These are phyloP conservation scores for Rhamphomyia laevipes DNA, from an alignment of 2,888 invertebrate species.

Conservation along the genomic window DNA sequence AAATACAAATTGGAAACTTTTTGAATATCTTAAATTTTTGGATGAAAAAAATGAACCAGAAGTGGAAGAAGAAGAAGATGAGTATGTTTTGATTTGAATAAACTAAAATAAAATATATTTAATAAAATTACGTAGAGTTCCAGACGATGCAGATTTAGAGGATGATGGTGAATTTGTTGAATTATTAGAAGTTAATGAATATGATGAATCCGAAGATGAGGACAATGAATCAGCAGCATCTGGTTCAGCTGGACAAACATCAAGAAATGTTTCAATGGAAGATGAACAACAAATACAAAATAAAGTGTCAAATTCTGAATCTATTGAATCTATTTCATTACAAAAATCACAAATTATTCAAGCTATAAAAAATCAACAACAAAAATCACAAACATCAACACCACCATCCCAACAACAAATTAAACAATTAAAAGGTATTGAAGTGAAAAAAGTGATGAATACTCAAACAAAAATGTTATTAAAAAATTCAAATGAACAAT, in stretches of 20 bases:
- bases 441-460: background rate
- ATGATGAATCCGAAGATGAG: constrained; percentile 19
- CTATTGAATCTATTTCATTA: constrained; percentile 12
- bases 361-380: background rate
- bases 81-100: background rate
- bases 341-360: constrained; percentile 9
- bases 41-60: constrained; percentile 18
- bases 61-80: constrained; percentile 27
- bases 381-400: constrained; percentile 13
- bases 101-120: background rate
- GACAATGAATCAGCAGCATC: background rate
- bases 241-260: background rate
- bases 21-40: constrained; percentile 14
- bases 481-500: constrained; percentile 3
- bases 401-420: constrained; percentile 12
- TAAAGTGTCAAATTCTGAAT: constrained; percentile 8
- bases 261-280: background rate
- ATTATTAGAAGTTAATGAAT: constrained; percentile 34
- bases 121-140: background rate
- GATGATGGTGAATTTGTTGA: constrained; percentile 23
- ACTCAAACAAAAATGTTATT: background rate
- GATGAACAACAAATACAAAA: constrained; percentile 22
- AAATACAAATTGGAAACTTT: constrained; percentile 31
- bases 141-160: background rate
- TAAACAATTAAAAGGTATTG: background rate